Conservation (phyloP, 2,888 invertebrate genomes). For the Vesta saturnalis region DNA sequence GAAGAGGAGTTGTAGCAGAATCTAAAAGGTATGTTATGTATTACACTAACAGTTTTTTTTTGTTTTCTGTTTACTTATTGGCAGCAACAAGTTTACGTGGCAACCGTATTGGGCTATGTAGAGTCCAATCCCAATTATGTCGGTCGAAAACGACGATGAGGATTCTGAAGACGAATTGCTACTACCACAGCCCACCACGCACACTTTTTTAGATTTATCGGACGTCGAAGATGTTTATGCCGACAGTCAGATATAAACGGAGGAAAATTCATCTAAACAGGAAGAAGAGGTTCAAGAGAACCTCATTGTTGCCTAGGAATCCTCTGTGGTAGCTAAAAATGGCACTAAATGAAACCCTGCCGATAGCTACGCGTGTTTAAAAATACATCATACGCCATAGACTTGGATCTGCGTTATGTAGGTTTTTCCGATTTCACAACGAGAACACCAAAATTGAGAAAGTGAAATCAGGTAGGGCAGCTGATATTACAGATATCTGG, state of each 20-base stretch:
- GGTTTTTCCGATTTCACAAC: too few species aligned
- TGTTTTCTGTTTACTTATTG: background rate
- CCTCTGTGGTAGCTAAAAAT: background rate
- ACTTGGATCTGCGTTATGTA: too few species aligned
- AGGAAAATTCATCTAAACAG: background rate
- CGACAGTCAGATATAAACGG: background rate
- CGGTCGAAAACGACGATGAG: background rate
- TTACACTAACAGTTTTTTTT: background rate
- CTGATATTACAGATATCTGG: too few species aligned
- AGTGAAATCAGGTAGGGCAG: background rate
- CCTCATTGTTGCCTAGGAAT: background rate
- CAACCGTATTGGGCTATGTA: background rate
- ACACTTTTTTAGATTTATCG: background rate
- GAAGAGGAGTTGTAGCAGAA: background rate
- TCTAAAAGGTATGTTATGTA: background rate
- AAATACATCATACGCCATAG: too few species aligned
- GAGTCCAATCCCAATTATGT: background rate
- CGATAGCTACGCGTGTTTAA: too few species aligned
- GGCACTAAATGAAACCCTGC: background rate
- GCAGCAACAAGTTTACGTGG: background rate
- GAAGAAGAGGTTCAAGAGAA: background rate
- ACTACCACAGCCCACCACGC: background rate
- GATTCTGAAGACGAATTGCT: background rate
- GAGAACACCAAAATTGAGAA: too few species aligned
- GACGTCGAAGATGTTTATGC: background rate